phyloP scores from a whole-genome alignment of 35 echinoderm and acorn worm species.

The Ptychodera flava region DNA sequence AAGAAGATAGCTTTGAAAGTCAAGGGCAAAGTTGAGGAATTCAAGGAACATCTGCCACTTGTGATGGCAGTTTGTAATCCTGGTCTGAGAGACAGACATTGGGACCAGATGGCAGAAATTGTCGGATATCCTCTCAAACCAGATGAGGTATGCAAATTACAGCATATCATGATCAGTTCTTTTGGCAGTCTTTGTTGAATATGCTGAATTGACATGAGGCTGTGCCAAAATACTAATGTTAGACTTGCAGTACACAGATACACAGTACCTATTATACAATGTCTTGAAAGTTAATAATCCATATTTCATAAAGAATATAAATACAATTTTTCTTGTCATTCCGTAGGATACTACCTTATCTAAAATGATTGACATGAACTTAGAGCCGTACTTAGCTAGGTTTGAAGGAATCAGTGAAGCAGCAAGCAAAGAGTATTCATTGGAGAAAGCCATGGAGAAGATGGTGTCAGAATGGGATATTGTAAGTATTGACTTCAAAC shows the following conservation, averaged over 20 bases:
- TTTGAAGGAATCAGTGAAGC: constrained; percentile 98
- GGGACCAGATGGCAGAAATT: constrained; percentile 79
- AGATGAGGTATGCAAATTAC: constrained; percentile 56
- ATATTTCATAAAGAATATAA: too few relatives aligned
- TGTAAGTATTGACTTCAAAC: constrained; percentile 60
- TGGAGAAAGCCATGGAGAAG: constrained; percentile 99
- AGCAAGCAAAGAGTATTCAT: constrained; percentile 93
- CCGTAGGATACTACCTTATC: constrained; percentile 87
- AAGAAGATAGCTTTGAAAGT: constrained; percentile 89
- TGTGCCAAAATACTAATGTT: too few relatives aligned
- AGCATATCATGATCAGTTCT: neutral
- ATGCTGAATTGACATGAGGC: too few relatives aligned
- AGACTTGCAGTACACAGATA: too few relatives aligned
- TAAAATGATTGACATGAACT: constrained; percentile 95
- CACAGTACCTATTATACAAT: neutral
- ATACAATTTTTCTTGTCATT: neutral
- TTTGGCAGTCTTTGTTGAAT: neutral
- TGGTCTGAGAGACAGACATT: constrained; percentile 85
- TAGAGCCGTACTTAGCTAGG: constrained; percentile 76
- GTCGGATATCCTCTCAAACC: constrained; percentile 90
- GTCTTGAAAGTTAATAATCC: too few relatives aligned
- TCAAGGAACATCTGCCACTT: constrained; percentile 84
- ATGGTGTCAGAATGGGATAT: constrained; percentile 86
- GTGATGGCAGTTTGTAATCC: constrained; percentile 71
- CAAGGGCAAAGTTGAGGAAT: constrained; percentile 87